Base-by-base conservation (phyloP, 2,888 invertebrate genomes). In the Oligia fasciuncula region DNA sequence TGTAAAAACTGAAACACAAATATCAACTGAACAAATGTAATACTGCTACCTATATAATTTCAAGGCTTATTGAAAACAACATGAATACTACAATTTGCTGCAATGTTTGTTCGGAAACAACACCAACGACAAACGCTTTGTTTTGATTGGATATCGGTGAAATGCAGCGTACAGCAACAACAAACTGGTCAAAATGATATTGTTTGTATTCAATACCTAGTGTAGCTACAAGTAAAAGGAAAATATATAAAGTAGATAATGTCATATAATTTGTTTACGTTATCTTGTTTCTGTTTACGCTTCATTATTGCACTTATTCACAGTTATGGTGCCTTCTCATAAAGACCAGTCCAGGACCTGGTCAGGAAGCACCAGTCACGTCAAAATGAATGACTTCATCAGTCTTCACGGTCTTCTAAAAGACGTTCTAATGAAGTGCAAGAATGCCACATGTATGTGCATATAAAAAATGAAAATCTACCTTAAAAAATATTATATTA, bases 61-160 rank as follows among this genome's bases (percentile, higher is more conserved):
- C n/a, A 29, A 60, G 49, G 40, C 19, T 19, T 35, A 54, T n/a
- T 57, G n/a, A 72, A 23, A 72, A 57, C 60, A 73, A 43, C 23
- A 43, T 43, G 19, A 43, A 73, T 60, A 51, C 13, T 17, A 51
- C 72, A 84, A 77, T 81, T 78, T 62, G 23, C 51, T 51, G 67
- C 51, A 78, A 9, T 77, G 23, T 84, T 51, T 84, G 68, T 51
- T 29, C 68, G 9, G 17, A 62, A 73, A 62, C 69, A 73, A 69
- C 17, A 51, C 73, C 17, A 14, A 23, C 35, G n/a, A 67, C n/a
- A 51, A 71, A 66, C 66, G 8, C 19, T 66, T 51, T 83, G 65
- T 81, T 73, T 84, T 77, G 65, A 81, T 81, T 84, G 72, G 57
- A 23, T 78, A 84, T 73, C 78, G 63, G 13, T 4, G 35, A 14